Evolutionary conservation across 1,140 invertebrate species (phyloP), one percentile per base, ranked within the genome.

Genomic region (Drosophila watanabei): DNA sequence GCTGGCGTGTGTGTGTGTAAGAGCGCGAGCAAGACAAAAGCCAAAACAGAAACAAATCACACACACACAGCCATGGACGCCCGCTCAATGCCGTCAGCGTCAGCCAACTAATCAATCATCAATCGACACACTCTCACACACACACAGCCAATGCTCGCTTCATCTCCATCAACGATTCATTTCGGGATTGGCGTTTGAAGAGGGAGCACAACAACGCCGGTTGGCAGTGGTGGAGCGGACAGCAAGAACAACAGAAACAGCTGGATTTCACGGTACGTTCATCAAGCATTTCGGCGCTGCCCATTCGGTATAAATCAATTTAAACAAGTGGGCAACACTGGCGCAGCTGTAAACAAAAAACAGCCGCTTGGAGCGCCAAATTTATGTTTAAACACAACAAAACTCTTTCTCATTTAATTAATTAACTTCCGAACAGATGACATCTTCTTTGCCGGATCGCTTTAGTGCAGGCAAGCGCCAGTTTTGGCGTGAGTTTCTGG

Each of bases 401-500:
- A 14, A 32, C 13, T 35, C 8, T 2, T 3, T 30, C 0, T 0
- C 13, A 57, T 11, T 28, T 10, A 51, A 57, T 7, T 5, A 37
- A 9, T 28, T 18, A 3, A 10, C n/a, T 14, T 32, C 10, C 10
- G 5, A 13, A 4, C n/a, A 73, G 70, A 73, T 73, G 70, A 30
- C 65, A 8, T 11, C 70, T 18, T 48, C 48, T 24, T 30, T 87
- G 35, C 79, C 80, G 18, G 82, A 90, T 60, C 86, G 86, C 18
- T 86, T 82, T 30, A 82, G 80, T 62, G 76, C 72, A 7, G 69
- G 80, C 11, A 86, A 92, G 43, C 80, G 88, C 6, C 60, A 89
- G 39, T 93, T 92, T 59, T 93, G 92, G 92, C 82, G 76, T 7
- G 93, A 94, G 64, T 94, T 94, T 64, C 86, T 94, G 45, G 81